A percentile compares a stretch with the other conserved stretches of the same genome.
Conservation (phyloP, 2,888 invertebrate species). For the Pristionchus maxplancki region DNA sequence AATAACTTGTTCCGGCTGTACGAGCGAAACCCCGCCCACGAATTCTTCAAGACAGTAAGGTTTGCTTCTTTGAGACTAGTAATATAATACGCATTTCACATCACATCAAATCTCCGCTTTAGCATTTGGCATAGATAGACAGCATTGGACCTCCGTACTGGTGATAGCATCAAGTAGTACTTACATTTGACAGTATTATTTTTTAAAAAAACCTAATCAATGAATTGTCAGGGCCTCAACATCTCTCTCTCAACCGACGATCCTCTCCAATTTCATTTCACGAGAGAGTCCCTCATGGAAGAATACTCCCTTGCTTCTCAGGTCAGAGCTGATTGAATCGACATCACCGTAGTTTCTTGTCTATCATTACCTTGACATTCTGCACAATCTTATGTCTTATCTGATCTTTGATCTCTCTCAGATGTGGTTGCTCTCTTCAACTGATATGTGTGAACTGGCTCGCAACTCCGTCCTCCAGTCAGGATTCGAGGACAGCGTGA, state of each 20-base stretch:
- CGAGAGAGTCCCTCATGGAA: conserved; percentile 99
- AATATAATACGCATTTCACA: no score
- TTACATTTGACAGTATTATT: no score
- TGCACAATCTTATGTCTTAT: not conserved
- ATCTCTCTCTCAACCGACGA: conserved; percentile 97
- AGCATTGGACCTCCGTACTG: no score
- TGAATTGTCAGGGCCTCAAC: conserved; percentile 88
- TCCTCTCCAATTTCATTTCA: conserved; percentile 98
- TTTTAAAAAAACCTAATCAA: no score
- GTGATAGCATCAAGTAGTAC: no score
- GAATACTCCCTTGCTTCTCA: conserved; percentile 99
- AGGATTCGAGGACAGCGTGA: conserved; percentile 91
- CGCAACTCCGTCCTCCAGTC: conserved; percentile 96
- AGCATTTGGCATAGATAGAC: no score
- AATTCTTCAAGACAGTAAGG: conserved; percentile 80
- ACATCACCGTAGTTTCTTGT: no score
- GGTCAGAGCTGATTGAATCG: conserved; percentile 81
- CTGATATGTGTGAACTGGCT: conserved; percentile 99
- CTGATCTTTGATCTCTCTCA: conserved; percentile 80
- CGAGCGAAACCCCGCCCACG: conserved; percentile 97
- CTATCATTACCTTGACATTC: no score
- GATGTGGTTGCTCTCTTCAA: conserved; percentile 98
- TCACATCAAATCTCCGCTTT: no score
- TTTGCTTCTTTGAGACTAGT: no score
- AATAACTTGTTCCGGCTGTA: conserved; percentile 98